Evolutionary conservation across 1,140 invertebrate species (phyloP).

Genomic region (Hylaeus anthracinus): DNA sequence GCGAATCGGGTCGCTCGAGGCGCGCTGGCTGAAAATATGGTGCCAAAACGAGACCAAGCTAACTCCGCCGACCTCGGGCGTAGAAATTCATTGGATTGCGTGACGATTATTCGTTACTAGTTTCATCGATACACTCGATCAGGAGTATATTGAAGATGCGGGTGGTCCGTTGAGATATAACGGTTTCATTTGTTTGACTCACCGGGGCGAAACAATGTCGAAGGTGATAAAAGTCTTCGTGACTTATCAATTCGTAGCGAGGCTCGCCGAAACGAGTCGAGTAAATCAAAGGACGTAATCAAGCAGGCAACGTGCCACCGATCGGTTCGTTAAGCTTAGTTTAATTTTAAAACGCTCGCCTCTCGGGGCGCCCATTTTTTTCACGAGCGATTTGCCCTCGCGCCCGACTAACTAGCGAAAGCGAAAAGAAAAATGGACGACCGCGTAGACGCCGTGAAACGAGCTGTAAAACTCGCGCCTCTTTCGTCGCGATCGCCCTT

Average conservation of each 20-base stretch:
- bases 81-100: too few relatives aligned
- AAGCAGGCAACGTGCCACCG: conserved; percentile 26
- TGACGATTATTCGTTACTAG: too few relatives aligned
- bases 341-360: conserved; percentile 52
- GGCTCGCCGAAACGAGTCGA: conserved; percentile 15
- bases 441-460: conserved; percentile 17
- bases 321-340: conserved; percentile 53
- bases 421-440: conserved; percentile 31
- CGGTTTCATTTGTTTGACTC: too few relatives aligned
- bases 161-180: not conserved
- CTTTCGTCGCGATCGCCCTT: not conserved
- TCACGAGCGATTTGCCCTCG: conserved; percentile 41
- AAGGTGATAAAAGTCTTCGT: too few relatives aligned
- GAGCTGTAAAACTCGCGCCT: conserved; percentile 27
- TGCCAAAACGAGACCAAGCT: not conserved
- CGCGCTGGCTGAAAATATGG: too few relatives aligned
- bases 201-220: too few relatives aligned
- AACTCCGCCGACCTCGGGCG: too few relatives aligned
- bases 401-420: conserved; percentile 36
- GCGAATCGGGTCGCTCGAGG: conserved; percentile 3
- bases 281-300: conserved; percentile 38
- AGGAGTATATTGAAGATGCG: too few relatives aligned
- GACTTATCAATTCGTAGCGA: not conserved
- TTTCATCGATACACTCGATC: not conserved
- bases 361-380: conserved; percentile 38